A percentile compares a stretch with the other conserved stretches of the same genome.
phyloP scores from a whole-genome alignment of 2,113 vertebrate genomes.

The Pipra filicauda region DNA sequence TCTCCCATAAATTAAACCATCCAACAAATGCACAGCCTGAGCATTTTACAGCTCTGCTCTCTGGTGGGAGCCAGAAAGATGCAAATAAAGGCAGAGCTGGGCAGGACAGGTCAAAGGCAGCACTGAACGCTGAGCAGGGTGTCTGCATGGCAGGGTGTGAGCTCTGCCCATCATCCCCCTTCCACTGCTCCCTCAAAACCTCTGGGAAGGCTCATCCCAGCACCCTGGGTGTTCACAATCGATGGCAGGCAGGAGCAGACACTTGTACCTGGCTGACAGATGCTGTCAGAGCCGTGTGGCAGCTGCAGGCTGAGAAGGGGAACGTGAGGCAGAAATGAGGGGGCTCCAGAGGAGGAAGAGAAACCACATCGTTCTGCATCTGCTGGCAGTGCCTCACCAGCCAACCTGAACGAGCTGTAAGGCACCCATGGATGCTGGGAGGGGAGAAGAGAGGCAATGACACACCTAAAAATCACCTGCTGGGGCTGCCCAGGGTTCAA shows the following conservation, averaged over 20 bases:
- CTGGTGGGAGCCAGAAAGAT: not conserved
- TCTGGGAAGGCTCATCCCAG: not conserved
- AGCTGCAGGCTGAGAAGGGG: conserved; percentile 46
- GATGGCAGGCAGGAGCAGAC: conserved; percentile 48
- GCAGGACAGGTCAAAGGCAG: not conserved
- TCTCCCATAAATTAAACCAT: conserved; percentile 20
- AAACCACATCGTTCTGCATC: not conserved
- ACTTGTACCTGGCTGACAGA: conserved; percentile 58
- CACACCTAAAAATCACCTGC: not conserved
- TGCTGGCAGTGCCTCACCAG: not conserved
- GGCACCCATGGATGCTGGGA: accelerated
- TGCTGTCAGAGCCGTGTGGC: conserved; percentile 33
- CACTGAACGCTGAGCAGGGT: accelerated
- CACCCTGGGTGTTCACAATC: conserved; percentile 26
- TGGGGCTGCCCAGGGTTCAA: not conserved
- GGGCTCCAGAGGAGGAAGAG: not conserved
- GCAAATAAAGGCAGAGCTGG: not conserved
- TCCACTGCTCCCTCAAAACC: not conserved
- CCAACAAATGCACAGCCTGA: not conserved
- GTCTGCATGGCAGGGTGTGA: not conserved
- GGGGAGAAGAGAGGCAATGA: not conserved
- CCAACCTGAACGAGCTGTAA: not conserved
- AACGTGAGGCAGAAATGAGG: conserved; percentile 57
- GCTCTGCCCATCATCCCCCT: not conserved
- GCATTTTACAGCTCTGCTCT: not conserved